These are phyloP conservation scores for Halocynthia roretzi DNA, from an alignment of 23 tunicate genomes.

Conservation along the genomic window DNA sequence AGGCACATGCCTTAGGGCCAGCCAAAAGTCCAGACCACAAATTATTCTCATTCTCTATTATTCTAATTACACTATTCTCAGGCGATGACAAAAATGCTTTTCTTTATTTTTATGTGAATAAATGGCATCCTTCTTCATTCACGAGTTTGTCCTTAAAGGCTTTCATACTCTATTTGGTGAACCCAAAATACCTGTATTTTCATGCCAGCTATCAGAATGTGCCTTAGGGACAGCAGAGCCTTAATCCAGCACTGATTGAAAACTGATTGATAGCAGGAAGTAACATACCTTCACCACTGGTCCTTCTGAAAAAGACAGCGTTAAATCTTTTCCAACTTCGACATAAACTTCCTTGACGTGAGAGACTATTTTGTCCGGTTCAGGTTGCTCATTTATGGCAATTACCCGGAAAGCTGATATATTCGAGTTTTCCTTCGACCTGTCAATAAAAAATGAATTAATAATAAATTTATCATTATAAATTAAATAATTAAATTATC, in stretches of 20 bases:
- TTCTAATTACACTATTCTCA: too few relatives aligned
- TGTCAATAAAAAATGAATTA: background rate
- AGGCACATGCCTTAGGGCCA: too few relatives aligned
- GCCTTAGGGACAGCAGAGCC: too few relatives aligned
- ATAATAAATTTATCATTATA: background rate
- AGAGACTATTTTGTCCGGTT: constrained; percentile 13
- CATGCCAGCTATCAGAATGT: too few relatives aligned
- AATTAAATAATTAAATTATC: background rate
- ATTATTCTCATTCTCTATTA: too few relatives aligned
- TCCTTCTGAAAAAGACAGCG: constrained; percentile 26
- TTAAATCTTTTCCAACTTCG: constrained; percentile 21
- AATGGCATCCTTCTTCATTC: too few relatives aligned
- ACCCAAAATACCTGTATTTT: too few relatives aligned
- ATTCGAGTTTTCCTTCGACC: constrained; percentile 20
- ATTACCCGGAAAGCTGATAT: constrained; percentile 35
- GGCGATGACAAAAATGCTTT: too few relatives aligned
- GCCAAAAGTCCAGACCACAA: too few relatives aligned
- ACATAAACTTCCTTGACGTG: constrained; percentile 46
- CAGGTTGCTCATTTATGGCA: constrained; percentile 38
- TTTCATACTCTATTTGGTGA: too few relatives aligned
- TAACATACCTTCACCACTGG: constrained; percentile 29
- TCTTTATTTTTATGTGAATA: too few relatives aligned
- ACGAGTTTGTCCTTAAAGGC: too few relatives aligned
- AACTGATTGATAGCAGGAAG: background rate
- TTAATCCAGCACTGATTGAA: background rate